Evolutionary conservation across 2,797 vertebrate genomes (phyloP).

Genomic region (Gymnothorax javanicus): DNA sequence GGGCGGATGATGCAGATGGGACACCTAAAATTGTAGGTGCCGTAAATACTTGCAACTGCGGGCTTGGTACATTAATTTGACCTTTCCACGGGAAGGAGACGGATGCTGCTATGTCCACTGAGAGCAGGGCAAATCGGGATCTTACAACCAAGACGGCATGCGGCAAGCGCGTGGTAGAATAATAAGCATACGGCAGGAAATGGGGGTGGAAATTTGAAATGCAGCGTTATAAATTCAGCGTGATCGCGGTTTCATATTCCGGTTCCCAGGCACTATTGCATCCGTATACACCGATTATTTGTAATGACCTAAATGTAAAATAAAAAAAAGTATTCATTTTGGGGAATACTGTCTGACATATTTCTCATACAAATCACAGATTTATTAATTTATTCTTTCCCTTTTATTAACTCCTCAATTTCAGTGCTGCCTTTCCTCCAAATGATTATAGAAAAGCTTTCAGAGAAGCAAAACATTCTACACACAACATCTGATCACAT

Average conservation of each 20-base stretch:
- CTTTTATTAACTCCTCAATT: background rate
- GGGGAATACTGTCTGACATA: background rate
- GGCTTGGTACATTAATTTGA: slow-evolving; percentile 83
- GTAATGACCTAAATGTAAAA: background rate
- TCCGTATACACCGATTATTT: background rate
- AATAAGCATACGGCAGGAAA: background rate
- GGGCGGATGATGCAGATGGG: slow-evolving; percentile 60
- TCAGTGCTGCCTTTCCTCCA: background rate
- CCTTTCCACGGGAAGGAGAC: slow-evolving; percentile 62
- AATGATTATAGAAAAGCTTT: background rate
- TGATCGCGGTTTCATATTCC: background rate
- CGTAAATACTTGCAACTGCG: slow-evolving; percentile 82
- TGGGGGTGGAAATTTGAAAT: slow-evolving; percentile 6
- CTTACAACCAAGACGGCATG: background rate
- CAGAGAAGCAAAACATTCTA: background rate
- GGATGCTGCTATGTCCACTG: slow-evolving; percentile 74
- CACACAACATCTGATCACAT: background rate
- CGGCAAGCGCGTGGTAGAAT: slow-evolving; percentile 10
- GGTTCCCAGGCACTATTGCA: background rate
- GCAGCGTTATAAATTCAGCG: background rate
- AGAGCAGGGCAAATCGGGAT: background rate
- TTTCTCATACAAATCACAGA: background rate
- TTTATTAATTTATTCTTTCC: background rate
- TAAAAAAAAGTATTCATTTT: background rate
- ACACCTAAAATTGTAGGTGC: slow-evolving; percentile 79